Conservation (phyloP, 2,888 invertebrate genomes). For the Agriopis leucophaearia region DNA sequence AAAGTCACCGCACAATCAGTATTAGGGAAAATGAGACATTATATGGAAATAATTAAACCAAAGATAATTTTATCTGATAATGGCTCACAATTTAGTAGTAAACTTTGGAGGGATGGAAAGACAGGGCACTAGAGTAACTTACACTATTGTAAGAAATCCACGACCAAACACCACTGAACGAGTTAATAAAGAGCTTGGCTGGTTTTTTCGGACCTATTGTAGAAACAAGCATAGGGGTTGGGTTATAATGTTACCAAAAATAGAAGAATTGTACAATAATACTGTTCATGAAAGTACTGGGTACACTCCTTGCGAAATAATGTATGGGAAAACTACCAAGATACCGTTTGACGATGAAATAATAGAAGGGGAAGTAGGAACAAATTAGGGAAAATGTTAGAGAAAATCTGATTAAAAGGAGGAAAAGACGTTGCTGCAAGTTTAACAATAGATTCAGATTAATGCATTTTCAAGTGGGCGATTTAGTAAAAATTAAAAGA, state of each 20-base stretch:
- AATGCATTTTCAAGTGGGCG: too few relatives aligned
- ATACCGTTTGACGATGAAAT: too few relatives aligned
- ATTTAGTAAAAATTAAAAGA: too few relatives aligned
- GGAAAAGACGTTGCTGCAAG: too few relatives aligned
- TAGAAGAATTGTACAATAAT: slow-evolving; percentile 45
- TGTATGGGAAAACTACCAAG: too few relatives aligned
- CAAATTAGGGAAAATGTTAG: too few relatives aligned
- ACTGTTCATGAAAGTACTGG: slow-evolving; percentile 41
- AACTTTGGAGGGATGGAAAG: slow-evolving; percentile 25
- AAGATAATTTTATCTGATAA: slow-evolving; percentile 40
- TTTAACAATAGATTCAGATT: too few relatives aligned
- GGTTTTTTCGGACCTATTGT: slow-evolving; percentile 45
- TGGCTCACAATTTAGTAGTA: slow-evolving; percentile 37
- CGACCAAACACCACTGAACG: slow-evolving; percentile 44
- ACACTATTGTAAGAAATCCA: slow-evolving; percentile 45
- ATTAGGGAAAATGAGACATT: slow-evolving; percentile 26
- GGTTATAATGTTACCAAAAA: slow-evolving; percentile 28
- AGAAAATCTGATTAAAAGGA: too few relatives aligned
- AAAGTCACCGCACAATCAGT: too few relatives aligned
- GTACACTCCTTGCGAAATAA: too few relatives aligned
- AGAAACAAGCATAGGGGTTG: slow-evolving; percentile 39
- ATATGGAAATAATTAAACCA: slow-evolving; percentile 5
- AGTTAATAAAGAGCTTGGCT: slow-evolving; percentile 43
- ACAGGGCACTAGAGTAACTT: slow-evolving; percentile 18
- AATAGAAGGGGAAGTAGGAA: too few relatives aligned